A percentile compares a stretch with the other conserved stretches of the same genome.
phyloP scores from a whole-genome alignment of 2,888 invertebrate species.

The Acrobasis suavella region DNA sequence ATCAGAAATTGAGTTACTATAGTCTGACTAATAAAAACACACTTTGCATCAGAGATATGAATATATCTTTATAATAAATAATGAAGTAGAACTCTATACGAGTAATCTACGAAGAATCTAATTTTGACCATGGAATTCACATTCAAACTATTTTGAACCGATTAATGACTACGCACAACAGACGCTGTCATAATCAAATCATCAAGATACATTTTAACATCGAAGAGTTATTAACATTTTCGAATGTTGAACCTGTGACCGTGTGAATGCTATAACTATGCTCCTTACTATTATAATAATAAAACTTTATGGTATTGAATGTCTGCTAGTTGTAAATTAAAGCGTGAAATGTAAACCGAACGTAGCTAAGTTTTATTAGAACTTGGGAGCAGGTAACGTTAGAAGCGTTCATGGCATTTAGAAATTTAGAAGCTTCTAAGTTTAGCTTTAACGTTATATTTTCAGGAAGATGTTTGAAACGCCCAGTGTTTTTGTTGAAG shows the following conservation, averaged over 20 bases:
- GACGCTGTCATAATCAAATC: slow-evolving; percentile 6
- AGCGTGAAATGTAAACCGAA: slow-evolving; percentile 24
- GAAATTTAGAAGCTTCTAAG: neutral
- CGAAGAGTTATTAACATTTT: slow-evolving; percentile 24
- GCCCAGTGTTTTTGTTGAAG: neutral
- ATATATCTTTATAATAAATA: too few relatives aligned
- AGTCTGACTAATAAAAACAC: too few relatives aligned
- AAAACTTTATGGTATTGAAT: slow-evolving; percentile 61
- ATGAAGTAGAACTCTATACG: too few relatives aligned
- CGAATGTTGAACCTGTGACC: slow-evolving; percentile 48
- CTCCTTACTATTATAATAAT: slow-evolving; percentile 56
- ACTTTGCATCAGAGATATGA: too few relatives aligned
- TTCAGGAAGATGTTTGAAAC: neutral
- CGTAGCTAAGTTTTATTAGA: slow-evolving; percentile 14
- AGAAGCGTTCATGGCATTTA: neutral
- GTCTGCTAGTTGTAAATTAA: slow-evolving; percentile 30
- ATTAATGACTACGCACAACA: neutral
- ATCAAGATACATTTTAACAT: slow-evolving; percentile 5
- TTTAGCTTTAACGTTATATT: neutral
- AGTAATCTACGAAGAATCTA: too few relatives aligned
- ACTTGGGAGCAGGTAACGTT: slow-evolving; percentile 12
- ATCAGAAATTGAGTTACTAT: too few relatives aligned
- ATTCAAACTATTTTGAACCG: neutral
- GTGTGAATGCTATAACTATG: slow-evolving; percentile 43
- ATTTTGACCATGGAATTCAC: too few relatives aligned